Percentiles rank a stretch among this genome's conserved stretches.
These are phyloP conservation scores for Eristalinus aeneus DNA, from an alignment of 2,888 invertebrate species.

Conservation along the genomic window DNA sequence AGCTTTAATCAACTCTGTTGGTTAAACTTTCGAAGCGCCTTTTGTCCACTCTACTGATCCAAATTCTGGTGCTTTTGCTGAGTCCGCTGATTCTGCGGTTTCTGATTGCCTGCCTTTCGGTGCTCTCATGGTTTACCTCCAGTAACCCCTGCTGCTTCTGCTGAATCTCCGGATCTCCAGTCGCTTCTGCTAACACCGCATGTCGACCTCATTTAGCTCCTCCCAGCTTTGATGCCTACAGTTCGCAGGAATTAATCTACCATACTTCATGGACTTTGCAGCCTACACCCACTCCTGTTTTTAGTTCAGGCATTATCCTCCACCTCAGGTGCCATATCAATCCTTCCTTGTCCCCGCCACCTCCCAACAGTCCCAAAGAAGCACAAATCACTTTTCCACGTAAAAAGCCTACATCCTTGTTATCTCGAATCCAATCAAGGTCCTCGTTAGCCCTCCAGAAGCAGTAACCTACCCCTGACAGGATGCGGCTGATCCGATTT, in stretches of 20 bases:
- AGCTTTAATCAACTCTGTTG: no score
- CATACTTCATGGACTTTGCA: no score
- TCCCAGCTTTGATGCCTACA: not conserved
- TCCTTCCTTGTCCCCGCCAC: no score
- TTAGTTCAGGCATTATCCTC: no score
- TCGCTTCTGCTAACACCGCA: no score
- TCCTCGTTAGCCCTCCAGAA: not conserved
- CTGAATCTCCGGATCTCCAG: not conserved
- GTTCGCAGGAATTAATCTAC: no score
- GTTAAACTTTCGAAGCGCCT: not conserved
- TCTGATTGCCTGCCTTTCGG: not conserved
- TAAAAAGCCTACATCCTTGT: not conserved
- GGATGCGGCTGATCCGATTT: not conserved
- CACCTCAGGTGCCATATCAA: no score
- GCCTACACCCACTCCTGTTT: no score
- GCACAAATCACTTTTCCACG: no score
- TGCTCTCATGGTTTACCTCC: not conserved
- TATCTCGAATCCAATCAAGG: not conserved
- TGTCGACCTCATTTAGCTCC: not conserved
- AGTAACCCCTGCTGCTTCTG: not conserved
- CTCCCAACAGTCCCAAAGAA: not conserved
- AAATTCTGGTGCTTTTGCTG: not conserved
- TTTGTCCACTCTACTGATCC: not conserved
- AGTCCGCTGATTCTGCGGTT: not conserved
- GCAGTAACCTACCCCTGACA: not conserved